These are phyloP conservation scores for Paraescarpia echinospica DNA, from an alignment of 1,140 invertebrate genomes.

Conservation along the genomic window DNA sequence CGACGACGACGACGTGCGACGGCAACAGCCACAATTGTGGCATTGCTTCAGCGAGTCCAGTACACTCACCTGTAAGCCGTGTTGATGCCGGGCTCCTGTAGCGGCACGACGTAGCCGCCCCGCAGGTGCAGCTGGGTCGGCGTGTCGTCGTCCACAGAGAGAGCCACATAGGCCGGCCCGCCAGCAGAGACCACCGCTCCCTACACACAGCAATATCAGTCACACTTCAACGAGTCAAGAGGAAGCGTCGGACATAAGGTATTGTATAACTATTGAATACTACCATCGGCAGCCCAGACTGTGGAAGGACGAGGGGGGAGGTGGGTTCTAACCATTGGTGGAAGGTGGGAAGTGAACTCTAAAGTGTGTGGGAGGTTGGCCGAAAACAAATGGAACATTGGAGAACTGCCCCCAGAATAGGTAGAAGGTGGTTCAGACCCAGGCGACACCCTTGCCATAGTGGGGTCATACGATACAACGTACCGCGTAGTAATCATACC, in stretches of 20 bases:
- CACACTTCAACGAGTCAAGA: background rate
- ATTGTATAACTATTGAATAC: background rate
- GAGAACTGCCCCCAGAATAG: no score
- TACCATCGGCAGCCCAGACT: background rate
- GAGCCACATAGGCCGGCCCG: background rate
- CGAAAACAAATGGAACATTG: no score
- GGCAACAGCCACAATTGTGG: no score
- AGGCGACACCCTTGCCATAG: background rate
- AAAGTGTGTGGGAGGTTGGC: no score
- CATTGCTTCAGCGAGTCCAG: background rate
- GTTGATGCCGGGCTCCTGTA: conserved; percentile 54
- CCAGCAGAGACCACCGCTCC: background rate
- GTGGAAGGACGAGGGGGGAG: background rate
- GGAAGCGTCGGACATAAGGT: background rate
- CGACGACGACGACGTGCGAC: no score
- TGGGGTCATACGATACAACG: conserved; percentile 27
- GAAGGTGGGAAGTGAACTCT: no score
- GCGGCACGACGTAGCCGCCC: conserved; percentile 56
- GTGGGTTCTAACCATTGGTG: background rate
- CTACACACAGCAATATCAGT: background rate
- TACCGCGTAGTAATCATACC: conserved; percentile 28
- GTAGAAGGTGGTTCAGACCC: no score
- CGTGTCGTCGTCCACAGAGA: conserved; percentile 22
- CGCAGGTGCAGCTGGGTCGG: conserved; percentile 45
- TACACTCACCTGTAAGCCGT: conserved; percentile 44